Evolutionary conservation across 1,140 invertebrate genomes (phyloP), one percentile per base, ranked within the genome.

Genomic region (Oppia nitens): DNA sequence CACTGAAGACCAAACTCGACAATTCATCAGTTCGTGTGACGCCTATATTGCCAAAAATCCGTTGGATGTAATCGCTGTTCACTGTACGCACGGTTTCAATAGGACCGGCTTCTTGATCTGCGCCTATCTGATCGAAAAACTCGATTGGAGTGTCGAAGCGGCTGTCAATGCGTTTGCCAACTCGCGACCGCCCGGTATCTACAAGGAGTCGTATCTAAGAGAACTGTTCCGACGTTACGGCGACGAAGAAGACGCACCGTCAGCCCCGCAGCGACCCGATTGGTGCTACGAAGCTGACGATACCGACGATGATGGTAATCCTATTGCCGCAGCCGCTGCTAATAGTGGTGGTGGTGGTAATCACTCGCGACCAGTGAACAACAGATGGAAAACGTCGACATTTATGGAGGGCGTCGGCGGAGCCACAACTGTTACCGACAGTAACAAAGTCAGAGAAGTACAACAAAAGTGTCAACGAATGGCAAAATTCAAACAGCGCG

Each of bases 21-120:
- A 54, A 45, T 73, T 73, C 57, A 68, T 74, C 52, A 29, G 60
- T 40, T 29, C 65, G 9, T 68, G 71, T 45, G 50, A 64, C 6
- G 61, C 61, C 9, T 73, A 73, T 57, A 58, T 65, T 48, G 29
- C 48, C 3, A 58, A 64, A 23, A 62, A 63, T 57, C 63, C 66
- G n/a, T 40, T 60, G 12, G 51, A 62, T 51, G 52, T 60, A 14
- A 66, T 67, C 28, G 66, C 82, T 50, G 84, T 99, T 28, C 96
- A 99, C 71, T 99, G 95, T 69, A 99, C 95, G 0, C 95, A 99
- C 76, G 96, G 95, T 0, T 99, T 98, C 68, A 99, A 99, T 72
- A 77, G 96, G 65, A 97, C 92, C 25, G 96, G 78, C 11, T 99
- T 97, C 70, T 74, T 98, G 0, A 86, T 98, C 53, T 79, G 83